These are phyloP conservation scores for Gavialis gangeticus DNA, from an alignment of 2,113 vertebrate genomes.

Conservation along the genomic window DNA sequence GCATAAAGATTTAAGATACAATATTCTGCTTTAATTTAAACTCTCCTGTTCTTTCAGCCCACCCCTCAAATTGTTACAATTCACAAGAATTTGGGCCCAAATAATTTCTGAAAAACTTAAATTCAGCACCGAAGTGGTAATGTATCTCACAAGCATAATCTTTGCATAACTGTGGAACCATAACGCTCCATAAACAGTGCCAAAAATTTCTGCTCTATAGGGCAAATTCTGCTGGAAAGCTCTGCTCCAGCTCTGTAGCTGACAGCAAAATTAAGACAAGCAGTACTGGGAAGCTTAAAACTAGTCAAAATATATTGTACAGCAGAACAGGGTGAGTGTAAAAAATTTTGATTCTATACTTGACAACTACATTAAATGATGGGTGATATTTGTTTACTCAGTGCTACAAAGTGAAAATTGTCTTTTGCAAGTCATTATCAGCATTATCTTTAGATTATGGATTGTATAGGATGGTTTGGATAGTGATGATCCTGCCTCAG, in stretches of 20 bases:
- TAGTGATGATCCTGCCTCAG: no score
- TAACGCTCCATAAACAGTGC: neutral
- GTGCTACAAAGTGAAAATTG: neutral
- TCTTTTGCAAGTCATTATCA: neutral
- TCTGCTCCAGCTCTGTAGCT: neutral
- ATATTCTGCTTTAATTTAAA: neutral
- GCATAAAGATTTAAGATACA: no score
- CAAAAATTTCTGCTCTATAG: neutral
- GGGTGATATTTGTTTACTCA: neutral
- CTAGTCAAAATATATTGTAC: neutral
- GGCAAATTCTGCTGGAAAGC: neutral
- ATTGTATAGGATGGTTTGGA: no score
- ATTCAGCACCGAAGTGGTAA: neutral
- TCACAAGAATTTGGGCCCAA: neutral
- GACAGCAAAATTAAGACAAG: no score
- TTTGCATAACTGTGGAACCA: neutral
- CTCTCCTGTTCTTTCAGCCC: neutral
- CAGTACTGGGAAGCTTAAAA: no score
- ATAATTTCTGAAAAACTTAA: neutral
- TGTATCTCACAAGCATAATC: neutral
- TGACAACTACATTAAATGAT: neutral
- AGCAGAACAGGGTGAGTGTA: fast-evolving
- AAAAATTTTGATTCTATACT: neutral
- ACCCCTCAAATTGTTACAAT: neutral
- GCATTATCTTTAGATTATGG: neutral